These are phyloP conservation scores for Dromas ardeola DNA, from an alignment of 2,113 vertebrate genomes.

Conservation along the genomic window DNA sequence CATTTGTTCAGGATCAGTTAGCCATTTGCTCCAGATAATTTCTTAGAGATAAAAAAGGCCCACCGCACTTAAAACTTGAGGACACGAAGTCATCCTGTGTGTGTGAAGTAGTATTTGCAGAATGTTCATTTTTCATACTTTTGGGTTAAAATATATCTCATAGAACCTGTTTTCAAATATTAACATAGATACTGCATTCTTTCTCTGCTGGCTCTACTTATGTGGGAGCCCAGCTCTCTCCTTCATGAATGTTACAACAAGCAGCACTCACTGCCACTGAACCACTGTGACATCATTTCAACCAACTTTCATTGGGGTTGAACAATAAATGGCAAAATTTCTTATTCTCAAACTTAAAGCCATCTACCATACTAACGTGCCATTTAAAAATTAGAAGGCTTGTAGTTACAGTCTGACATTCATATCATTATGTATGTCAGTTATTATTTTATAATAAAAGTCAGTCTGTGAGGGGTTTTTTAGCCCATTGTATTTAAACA, in stretches of 20 bases:
- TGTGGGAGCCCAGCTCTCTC: background rate
- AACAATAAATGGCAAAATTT: background rate
- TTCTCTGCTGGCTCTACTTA: background rate
- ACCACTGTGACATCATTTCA: background rate
- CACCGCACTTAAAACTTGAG: background rate
- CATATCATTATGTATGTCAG: background rate
- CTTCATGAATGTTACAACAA: background rate
- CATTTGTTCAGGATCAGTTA: background rate
- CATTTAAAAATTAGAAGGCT: background rate
- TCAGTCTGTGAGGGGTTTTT: background rate
- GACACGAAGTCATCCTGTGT: background rate
- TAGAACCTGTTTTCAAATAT: background rate
- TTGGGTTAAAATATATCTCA: background rate
- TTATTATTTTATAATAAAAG: background rate
- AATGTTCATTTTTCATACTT: background rate
- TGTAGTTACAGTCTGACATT: background rate
- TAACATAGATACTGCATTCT: background rate
- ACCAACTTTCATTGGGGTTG: background rate
- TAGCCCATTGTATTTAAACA: background rate
- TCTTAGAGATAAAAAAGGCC: background rate
- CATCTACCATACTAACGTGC: background rate
- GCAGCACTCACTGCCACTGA: background rate
- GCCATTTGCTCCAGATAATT: background rate
- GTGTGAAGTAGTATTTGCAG: background rate
- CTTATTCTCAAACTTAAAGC: background rate